Base-by-base conservation (phyloP, 2,113 vertebrate genomes). In the Calidris pugnax region DNA sequence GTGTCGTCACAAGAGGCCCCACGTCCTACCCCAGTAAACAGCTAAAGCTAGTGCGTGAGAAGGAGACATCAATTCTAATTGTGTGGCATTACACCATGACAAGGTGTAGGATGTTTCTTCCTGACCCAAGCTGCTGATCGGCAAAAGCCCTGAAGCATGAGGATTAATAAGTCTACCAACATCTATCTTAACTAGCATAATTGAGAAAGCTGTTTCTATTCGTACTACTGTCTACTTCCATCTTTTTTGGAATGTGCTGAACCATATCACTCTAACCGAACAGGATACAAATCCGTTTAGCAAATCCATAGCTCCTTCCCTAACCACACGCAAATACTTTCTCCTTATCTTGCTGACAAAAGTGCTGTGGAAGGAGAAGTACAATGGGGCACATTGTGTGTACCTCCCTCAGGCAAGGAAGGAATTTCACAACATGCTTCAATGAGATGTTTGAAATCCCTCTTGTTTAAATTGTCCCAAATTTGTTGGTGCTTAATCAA, bases 401-500 rank as follows among this genome's bases (percentile, higher is more conserved):
- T 87, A 68, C 84, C 67, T 91, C 94, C 96, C 91, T 43, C 59
- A 74, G 94, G 97, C 96, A 87, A 93, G 57, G 67, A 95, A 93
- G 50, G 93, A 95, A 93, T 97, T 95, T 95, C 96, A 93, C 91
- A 89, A 55, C 74, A 79, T 37, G 92, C 89, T 89, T 95, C 91
- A 89, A 74, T 71, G 85, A 92, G 91, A 95, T 83, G 74, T 47
- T 79, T 62, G 74, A 97, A 96, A 95, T 93, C 93, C 78, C 87
- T 95, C 93, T 96, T 97, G 95, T 95, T 96, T 95, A 95, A 95
- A 97, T 95, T 95, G 95, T 95, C 96, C 92, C 92, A 96, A 79
- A 97, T 95, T 97, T 97, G 91, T 92, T 94, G 85, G 87, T 95
- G 89, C 93, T 97, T 97, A 97, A 97, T 97, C 91, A 95, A 96